phyloP scores from a whole-genome alignment of 2,113 vertebrate species.

The Urocitellus parryii region DNA sequence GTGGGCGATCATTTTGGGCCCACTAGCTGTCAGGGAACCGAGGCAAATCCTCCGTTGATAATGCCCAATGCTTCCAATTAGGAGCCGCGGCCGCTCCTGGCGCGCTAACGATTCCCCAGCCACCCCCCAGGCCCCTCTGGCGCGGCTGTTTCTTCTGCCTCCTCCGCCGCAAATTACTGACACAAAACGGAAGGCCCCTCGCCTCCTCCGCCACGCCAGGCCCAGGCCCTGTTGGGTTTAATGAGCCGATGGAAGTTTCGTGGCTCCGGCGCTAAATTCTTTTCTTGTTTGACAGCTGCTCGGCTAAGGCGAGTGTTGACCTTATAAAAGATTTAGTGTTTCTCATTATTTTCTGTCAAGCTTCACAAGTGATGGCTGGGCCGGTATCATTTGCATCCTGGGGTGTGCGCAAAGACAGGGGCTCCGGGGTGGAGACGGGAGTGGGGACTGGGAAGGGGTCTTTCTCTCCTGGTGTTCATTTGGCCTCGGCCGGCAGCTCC shows the following conservation, averaged over 20 bases:
- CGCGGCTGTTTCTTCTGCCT: conserved; percentile 85
- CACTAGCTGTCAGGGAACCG: conserved; percentile 98
- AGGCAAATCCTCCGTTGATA: conserved; percentile 99
- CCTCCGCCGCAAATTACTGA: conserved; percentile 97
- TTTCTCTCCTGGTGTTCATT: rapidly evolving
- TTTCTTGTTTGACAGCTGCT: conserved; percentile 99
- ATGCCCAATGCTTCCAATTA: conserved; percentile 99
- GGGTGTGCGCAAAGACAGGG: conserved; percentile 73
- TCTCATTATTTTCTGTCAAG: conserved; percentile 99
- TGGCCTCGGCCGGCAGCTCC: not conserved
- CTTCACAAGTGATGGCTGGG: conserved; percentile 94
- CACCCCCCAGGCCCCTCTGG: conserved; percentile 91
- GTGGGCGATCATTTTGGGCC: conserved; percentile 99
- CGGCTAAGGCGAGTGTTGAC: conserved; percentile 97
- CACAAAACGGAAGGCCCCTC: conserved; percentile 96
- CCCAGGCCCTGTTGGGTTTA: conserved; percentile 98
- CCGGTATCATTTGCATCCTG: conserved; percentile 96
- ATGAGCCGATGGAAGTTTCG: conserved; percentile 99
- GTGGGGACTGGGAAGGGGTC: not conserved
- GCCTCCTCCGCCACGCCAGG: conserved; percentile 90
- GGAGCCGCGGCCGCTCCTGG: conserved; percentile 94
- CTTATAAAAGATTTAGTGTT: conserved; percentile 99
- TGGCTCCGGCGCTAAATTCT: conserved; percentile 97
- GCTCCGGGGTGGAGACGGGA: not conserved
- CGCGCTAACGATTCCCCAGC: conserved; percentile 95